Evolutionary conservation across 2,113 vertebrate genomes (phyloP), one percentile per base, ranked within the genome.

Genomic region (Syrmaticus mikado): DNA sequence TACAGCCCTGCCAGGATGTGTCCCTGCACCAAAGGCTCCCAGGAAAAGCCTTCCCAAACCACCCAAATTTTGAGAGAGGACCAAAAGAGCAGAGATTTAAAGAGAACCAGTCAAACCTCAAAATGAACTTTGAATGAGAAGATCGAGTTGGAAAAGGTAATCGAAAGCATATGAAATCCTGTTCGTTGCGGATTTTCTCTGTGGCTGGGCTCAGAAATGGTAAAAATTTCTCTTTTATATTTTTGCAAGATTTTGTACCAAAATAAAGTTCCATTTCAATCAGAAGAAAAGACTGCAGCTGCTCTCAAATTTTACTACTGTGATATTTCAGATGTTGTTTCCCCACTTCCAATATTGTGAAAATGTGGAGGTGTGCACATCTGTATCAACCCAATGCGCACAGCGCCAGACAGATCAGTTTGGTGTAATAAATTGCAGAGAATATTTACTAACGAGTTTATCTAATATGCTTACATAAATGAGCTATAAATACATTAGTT

Each of bases 41-140:
- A 0, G 30, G 36, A 8, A 72, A 55, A 87, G 4, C 0, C 25
- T 89, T 73, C 78, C 58, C 55, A 75, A 93, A 70, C 32, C 64
- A 45, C 20, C 43, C n/a, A 1, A 14, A 2, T 18, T 61, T 60
- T 24, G 22, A 87, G 27, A 66, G 17, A 82, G 38, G 16, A 80
- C 45, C 28, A 50, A 88, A 86, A 67, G 16, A 53, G 58, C 62
- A 74, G 74, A 77, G 76, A 92, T 74, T 27, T 52, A 45, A 89
- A 13, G 16, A 93, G 28, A n/a, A 71, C 13, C 72, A 65, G 58
- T 53, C 86, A 90, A 97, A 93, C 75, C 57, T 79, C 90, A 75
- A 24, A 84, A 68, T 88, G 61, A 92, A 82, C 74, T 89, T 40
- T 52, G 92, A 93, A 48, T n/a, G 82, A 41, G 57, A 79, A 60